Evolutionary conservation across 2,113 vertebrate genomes (phyloP), one percentile per base, ranked within the genome.

Genomic region (Syngnathus scovelli): DNA sequence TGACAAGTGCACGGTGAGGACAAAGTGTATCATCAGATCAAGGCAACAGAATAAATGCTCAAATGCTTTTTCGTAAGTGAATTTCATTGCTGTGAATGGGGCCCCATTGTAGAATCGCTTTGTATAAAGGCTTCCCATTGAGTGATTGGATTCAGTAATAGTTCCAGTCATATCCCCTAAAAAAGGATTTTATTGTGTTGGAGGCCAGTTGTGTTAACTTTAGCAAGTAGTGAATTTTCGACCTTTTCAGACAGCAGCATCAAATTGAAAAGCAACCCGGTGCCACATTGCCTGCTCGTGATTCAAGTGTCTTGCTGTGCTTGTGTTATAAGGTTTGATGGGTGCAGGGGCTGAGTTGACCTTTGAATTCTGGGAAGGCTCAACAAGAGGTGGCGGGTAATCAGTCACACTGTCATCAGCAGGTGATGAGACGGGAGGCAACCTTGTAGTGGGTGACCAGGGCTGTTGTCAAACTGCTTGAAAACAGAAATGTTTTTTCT

Each of bases 321-420:
- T 15, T n/a, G 68, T 63, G 73, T 37, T 43, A 44, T 69, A 55
- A 49, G 61, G 18, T 69, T 64, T 64, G 52, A 70, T 56, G 58
- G 58, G 37, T 15, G 66, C 36, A 66, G 36, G 56, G 43, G 59
- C 75, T 79, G 61, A 64, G 43, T 11, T 85, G 74, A 80, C 80
- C 75, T 86, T 78, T 86, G 77, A 74, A 73, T 72, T 70, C 52
- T 67, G 74, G 78, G 70, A 76, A 60, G 61, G 63, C 80, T 77
- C 77, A 73, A 54, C 74, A 66, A 68, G 66, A 48, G 69, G 68
- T 71, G 67, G 16, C 60, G 71, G 72, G 48, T 72, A 69, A 85
- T 82, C 77, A 76, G 44, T 66, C 41, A 64, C 55, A 43, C 58
- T 71, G 67, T 80, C 69, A 76, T 61, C 59, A 61, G 71, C 27